Conservation (phyloP, 1,140 invertebrate genomes). For the Probaryconus sp. region DNA sequence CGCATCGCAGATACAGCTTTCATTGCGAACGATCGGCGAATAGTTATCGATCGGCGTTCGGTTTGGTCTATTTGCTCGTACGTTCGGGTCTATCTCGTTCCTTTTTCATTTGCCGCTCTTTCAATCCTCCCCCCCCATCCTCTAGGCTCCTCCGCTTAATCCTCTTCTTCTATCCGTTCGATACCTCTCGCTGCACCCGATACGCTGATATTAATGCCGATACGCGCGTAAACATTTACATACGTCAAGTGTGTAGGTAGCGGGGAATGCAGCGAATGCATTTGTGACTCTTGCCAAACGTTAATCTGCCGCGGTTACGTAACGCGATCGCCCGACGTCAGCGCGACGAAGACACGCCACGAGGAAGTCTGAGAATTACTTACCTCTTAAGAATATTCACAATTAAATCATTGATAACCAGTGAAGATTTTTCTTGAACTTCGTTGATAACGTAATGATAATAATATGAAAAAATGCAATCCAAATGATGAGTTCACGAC, state of each 20-base stretch:
- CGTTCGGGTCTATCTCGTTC: slow-evolving; percentile 33
- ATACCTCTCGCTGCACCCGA: slow-evolving; percentile 59
- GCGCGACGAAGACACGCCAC: slow-evolving; percentile 33
- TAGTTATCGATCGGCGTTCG: slow-evolving; percentile 46
- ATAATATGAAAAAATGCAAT: too few relatives aligned
- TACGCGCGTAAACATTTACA: slow-evolving; percentile 64
- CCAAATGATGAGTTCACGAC: too few relatives aligned
- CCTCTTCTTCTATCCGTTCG: too few relatives aligned
- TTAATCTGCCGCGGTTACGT: slow-evolving; percentile 43
- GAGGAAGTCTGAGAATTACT: slow-evolving; percentile 40
- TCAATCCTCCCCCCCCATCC: background rate
- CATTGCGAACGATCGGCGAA: slow-evolving; percentile 45
- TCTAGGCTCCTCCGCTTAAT: slow-evolving; percentile 12
- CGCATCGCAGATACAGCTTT: slow-evolving; percentile 48
- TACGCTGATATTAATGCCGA: slow-evolving; percentile 70
- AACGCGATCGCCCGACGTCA: slow-evolving; percentile 42
- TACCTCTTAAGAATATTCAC: too few relatives aligned
- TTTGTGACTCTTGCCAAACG: slow-evolving; percentile 22
- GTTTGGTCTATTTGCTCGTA: slow-evolving; percentile 64
- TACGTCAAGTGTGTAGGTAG: slow-evolving; percentile 50
- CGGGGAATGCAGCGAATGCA: slow-evolving; percentile 30
- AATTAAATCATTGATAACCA: too few relatives aligned
- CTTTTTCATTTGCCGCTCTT: slow-evolving; percentile 11
- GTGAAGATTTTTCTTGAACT: too few relatives aligned
- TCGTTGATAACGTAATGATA: too few relatives aligned